Percentiles rank a stretch among this genome's conserved stretches.
phyloP scores from a whole-genome alignment of 2,888 invertebrate genomes.

The Podabrus alpinus region DNA sequence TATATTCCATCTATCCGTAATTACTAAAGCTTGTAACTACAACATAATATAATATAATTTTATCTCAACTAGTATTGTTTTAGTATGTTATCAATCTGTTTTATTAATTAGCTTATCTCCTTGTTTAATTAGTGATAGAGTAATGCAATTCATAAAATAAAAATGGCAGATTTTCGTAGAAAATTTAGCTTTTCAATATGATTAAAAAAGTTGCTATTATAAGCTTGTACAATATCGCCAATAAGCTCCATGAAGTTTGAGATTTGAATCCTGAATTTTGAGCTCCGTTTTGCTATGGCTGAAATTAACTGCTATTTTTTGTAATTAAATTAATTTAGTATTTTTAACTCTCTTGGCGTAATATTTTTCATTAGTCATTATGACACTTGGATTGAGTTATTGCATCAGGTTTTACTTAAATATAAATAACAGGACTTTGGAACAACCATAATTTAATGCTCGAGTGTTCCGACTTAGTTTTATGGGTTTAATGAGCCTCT shows the following conservation, averaged over 20 bases:
- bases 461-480: background rate
- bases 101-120: background rate
- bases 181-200: background rate
- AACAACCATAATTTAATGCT: background rate
- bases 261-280: background rate
- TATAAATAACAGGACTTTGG: background rate
- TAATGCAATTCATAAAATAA: background rate
- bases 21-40: background rate
- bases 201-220: too few species aligned
- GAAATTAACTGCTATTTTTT: background rate
- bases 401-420: background rate
- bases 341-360: background rate
- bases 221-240: too few species aligned
- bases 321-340: background rate
- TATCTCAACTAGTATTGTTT: background rate
- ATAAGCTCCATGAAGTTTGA: background rate
- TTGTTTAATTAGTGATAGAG: background rate
- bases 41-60: background rate
- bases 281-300: background rate
- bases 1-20: background rate
- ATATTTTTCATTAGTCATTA: background rate
- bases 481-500: background rate
- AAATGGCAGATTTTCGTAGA: background rate
- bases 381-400: background rate
- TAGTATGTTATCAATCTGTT: background rate